phyloP scores from a whole-genome alignment of 2,113 vertebrate genomes.

The Oncorhynchus masou region DNA sequence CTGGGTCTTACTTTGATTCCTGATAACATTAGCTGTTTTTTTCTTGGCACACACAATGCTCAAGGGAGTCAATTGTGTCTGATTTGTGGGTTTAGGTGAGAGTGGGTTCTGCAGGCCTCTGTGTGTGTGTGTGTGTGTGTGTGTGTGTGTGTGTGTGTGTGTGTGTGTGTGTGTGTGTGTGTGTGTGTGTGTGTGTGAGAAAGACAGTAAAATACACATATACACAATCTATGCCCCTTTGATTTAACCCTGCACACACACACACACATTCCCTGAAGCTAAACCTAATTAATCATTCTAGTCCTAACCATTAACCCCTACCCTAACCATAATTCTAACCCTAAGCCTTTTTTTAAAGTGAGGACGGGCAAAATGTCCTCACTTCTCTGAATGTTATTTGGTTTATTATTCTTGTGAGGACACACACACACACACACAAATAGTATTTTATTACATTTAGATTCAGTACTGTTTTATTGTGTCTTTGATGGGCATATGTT shows the following conservation, averaged over 20 bases:
- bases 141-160: neutral
- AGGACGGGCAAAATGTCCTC: too few species aligned
- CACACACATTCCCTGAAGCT: slow-evolving; percentile 21
- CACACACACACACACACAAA: too few species aligned
- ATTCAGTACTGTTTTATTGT: slow-evolving; percentile 43
- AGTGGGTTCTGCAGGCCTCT: neutral
- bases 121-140: slow-evolving; percentile 1
- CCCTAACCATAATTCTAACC: too few species aligned
- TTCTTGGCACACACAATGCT: slow-evolving; percentile 6
- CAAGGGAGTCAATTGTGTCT: neutral
- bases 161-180: neutral
- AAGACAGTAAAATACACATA: too few species aligned
- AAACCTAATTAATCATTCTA: too few species aligned
- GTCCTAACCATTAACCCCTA: slow-evolving; percentile 27
- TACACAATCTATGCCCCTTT: too few species aligned
- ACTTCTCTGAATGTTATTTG: too few species aligned
- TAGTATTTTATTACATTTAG: too few species aligned
- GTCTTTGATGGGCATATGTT: slow-evolving; percentile 16
- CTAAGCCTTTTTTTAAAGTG: too few species aligned
- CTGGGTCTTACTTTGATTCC: too few species aligned
- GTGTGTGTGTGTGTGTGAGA: too few species aligned
- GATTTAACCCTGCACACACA: neutral
- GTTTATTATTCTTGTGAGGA: too few species aligned
- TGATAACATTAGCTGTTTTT: slow-evolving; percentile 24
- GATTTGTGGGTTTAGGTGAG: slow-evolving; percentile 22